A percentile compares a stretch with the other conserved stretches of the same genome.
These are phyloP conservation scores for Orchestes rusci DNA, from an alignment of 2,888 invertebrate genomes.

Conservation along the genomic window DNA sequence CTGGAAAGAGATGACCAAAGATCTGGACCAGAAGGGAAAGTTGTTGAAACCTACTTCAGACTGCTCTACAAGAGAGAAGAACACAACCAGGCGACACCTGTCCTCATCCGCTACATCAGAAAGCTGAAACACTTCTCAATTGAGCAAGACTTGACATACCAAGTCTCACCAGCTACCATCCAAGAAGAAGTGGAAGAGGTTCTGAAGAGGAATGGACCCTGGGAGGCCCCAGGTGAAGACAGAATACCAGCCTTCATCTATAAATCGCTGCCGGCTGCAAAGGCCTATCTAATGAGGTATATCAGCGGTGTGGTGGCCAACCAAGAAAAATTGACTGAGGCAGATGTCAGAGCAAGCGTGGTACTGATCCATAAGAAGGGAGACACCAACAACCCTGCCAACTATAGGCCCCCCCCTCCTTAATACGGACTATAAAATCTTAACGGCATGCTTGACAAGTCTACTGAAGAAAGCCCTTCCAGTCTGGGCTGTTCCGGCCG, in stretches of 20 bases:
- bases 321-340: too few relatives aligned
- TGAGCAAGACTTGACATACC: not conserved
- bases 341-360: too few relatives aligned
- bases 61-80: too few relatives aligned
- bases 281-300: not conserved
- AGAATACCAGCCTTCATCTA: not conserved
- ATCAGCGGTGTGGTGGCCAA: too few relatives aligned
- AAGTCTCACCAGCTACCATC: too few relatives aligned
- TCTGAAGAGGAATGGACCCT: not conserved
- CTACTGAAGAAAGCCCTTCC: constrained; percentile 12
- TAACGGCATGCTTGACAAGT: constrained; percentile 26
- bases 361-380: too few relatives aligned
- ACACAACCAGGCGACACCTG: not conserved
- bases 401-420: constrained; percentile 31
- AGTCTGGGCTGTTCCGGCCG: constrained; percentile 19
- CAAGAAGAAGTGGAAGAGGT: not conserved
- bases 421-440: constrained; percentile 29
- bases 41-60: too few relatives aligned
- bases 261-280: constrained; percentile 6
- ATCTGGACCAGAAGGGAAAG: too few relatives aligned
- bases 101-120: not conserved
- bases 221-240: constrained; percentile 1
- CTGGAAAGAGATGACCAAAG: too few relatives aligned
- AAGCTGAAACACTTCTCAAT: not conserved
- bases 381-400: constrained; percentile 26